Conservation (phyloP, 2,797 vertebrate genomes). For the Neosilurus hyrtlii region DNA sequence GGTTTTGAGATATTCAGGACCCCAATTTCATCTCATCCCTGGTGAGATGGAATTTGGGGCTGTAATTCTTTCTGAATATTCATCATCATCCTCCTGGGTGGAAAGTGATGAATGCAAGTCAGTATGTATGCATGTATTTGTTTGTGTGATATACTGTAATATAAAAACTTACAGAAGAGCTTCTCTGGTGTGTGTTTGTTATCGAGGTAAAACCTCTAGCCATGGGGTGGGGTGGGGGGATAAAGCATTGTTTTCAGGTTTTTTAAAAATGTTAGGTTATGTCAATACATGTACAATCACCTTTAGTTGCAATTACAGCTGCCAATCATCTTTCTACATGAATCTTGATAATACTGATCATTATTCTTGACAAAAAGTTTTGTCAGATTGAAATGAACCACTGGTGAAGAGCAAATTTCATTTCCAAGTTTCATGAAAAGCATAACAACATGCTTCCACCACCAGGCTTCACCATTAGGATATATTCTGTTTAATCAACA, state of each 20-base stretch:
- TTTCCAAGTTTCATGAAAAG: background rate
- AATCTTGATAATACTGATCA: background rate
- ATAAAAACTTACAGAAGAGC: background rate
- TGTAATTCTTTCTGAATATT: slow-evolving; percentile 31
- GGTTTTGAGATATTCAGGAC: background rate
- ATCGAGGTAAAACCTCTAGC: background rate
- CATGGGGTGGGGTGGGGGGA: no score
- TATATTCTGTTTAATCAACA: background rate
- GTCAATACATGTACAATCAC: background rate
- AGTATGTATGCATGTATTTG: background rate
- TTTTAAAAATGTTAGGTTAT: no score
- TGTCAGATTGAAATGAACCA: background rate
- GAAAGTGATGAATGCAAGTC: background rate
- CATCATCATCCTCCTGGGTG: background rate
- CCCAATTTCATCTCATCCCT: background rate
- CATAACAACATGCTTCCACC: background rate
- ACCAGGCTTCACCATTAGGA: background rate
- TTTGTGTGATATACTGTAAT: background rate
- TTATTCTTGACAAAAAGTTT: background rate
- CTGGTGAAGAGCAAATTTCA: background rate
- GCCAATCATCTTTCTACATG: background rate
- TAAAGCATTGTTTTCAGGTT: background rate
- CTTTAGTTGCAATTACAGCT: background rate
- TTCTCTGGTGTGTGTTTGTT: background rate
- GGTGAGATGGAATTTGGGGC: slow-evolving; percentile 1